Percentiles rank a stretch among this genome's conserved stretches.
These are phyloP conservation scores for Scaptomyza flava DNA, from an alignment of 2,888 invertebrate species.

Conservation along the genomic window DNA sequence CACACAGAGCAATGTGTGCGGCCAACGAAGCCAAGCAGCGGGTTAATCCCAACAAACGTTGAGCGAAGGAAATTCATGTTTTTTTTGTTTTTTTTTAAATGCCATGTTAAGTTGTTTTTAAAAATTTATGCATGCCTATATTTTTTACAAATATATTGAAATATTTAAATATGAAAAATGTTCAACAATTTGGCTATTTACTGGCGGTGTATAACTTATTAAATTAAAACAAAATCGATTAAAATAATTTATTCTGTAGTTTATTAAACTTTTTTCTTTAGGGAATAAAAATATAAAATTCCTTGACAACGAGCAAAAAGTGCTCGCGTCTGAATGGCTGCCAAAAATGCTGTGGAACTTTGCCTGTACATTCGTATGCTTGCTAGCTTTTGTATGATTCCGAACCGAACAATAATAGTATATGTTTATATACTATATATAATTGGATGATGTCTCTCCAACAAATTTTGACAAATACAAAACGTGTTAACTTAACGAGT, in stretches of 20 bases:
- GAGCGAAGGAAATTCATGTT: not conserved
- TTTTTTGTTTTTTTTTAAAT: no score
- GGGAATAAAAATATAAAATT: conserved; percentile 83
- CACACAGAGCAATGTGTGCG: conserved; percentile 87
- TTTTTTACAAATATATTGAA: conserved; percentile 19
- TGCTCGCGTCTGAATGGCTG: conserved; percentile 79
- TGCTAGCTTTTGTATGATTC: conserved; percentile 44
- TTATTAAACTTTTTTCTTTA: conserved; percentile 81
- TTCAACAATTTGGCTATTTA: no score
- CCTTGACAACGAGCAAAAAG: conserved; percentile 75
- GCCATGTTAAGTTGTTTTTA: not conserved
- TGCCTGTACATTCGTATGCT: conserved; percentile 67
- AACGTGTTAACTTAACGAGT: conserved; percentile 20
- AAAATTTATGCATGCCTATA: conserved; percentile 11
- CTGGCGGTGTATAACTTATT: no score
- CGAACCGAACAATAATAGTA: conserved; percentile 42
- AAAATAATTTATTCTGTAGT: conserved; percentile 74
- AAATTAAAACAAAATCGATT: conserved; percentile 16
- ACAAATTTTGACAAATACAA: conserved; percentile 50
- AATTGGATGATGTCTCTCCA: conserved; percentile 25
- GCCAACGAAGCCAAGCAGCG: conserved; percentile 88
- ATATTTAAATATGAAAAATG: not conserved
- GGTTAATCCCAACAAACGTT: conserved; percentile 6
- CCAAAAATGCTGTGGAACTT: conserved; percentile 81
- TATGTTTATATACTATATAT: conserved; percentile 29